phyloP scores from a whole-genome alignment of 2,888 invertebrate genomes.

The Apotomis capreana region DNA sequence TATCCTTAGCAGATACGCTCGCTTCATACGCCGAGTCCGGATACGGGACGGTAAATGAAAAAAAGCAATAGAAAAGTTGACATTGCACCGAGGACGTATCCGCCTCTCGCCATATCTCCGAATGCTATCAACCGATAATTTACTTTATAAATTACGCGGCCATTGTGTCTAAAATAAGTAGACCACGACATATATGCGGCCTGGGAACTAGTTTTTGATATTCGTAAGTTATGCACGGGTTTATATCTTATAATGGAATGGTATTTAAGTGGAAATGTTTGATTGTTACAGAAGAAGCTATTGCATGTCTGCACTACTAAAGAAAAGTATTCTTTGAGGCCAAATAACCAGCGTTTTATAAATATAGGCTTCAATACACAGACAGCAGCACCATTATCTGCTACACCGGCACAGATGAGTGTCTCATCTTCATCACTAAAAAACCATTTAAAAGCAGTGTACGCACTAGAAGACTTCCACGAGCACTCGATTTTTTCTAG shows the following conservation, averaged over 20 bases:
- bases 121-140: background rate
- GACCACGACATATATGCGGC: background rate
- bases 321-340: no score
- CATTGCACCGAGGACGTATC: no score
- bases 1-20: no score
- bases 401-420: background rate
- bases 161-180: no score
- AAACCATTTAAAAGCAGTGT: background rate
- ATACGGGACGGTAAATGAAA: no score
- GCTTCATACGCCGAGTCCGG: no score
- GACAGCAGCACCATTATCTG: no score
- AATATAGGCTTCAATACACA: background rate
- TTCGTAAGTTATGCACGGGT: background rate
- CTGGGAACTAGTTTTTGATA: background rate
- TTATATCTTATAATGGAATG: background rate
- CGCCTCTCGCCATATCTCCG: conserved; percentile 2
- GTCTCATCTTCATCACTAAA: background rate
- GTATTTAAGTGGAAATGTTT: background rate
- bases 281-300: background rate
- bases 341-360: no score
- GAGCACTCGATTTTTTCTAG: background rate
- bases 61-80: no score
- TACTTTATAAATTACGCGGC: background rate
- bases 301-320: no score
- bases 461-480: background rate